Conservation (phyloP, 2,888 invertebrate species). For the Lasioglossum lativentre region DNA sequence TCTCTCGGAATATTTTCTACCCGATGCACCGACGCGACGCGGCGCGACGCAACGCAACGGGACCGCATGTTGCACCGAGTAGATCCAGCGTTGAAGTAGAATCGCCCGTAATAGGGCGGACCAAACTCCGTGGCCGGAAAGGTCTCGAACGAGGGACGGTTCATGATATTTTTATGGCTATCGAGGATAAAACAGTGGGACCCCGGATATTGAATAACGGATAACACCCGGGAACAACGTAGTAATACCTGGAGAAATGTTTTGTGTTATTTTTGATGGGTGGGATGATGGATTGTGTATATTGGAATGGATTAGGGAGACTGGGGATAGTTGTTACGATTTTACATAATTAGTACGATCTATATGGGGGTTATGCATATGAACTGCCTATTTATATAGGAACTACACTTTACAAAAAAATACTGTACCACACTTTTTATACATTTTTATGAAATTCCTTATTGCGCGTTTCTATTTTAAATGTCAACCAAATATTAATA, state of each 20-base stretch:
- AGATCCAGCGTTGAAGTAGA: not conserved
- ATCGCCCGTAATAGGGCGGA: not conserved
- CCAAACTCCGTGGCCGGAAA: not conserved
- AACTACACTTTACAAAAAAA: no score
- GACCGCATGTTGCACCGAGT: slow-evolving; percentile 34
- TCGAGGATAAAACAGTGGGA: not conserved
- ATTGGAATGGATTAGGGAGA: not conserved
- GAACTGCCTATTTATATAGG: no score
- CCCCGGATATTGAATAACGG: not conserved
- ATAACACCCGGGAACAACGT: not conserved
- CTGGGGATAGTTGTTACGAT: not conserved
- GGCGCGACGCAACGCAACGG: slow-evolving; percentile 9
- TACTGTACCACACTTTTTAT: no score
- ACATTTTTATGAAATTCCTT: not conserved
- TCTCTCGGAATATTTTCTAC: slow-evolving; percentile 19
- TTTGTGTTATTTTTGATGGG: not conserved
- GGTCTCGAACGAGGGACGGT: not conserved
- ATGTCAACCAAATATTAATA: not conserved
- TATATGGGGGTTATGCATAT: no score
- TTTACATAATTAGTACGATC: no score
- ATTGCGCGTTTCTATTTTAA: not conserved
- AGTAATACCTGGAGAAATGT: not conserved
- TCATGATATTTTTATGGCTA: not conserved
- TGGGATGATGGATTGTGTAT: not conserved
- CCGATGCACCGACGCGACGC: not conserved